Evolutionary conservation across 2,113 vertebrate species (phyloP).

Genomic region (Macrotus californicus): DNA sequence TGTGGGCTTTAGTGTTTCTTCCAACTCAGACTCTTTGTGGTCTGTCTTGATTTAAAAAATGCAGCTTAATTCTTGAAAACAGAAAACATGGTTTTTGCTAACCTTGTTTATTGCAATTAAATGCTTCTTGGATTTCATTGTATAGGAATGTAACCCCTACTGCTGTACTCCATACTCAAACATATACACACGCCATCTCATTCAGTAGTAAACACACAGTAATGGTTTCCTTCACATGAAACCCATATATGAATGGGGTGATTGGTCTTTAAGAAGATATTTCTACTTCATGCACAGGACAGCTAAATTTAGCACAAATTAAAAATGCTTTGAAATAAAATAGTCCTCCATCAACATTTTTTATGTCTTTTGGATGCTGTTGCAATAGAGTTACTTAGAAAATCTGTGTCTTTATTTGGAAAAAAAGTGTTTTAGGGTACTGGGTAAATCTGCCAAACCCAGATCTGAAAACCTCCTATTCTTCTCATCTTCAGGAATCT

Average conservation of each 20-base stretch:
- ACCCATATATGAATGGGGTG: background rate
- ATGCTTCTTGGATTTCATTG: background rate
- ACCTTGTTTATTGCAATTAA: background rate
- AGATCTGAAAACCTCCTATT: background rate
- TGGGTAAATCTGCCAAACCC: background rate
- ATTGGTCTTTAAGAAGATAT: background rate
- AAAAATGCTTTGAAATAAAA: background rate
- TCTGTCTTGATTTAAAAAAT: background rate
- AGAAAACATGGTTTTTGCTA: background rate
- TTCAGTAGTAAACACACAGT: background rate
- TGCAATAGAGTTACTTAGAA: background rate
- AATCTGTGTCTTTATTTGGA: slow-evolving; percentile 17
- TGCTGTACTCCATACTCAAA: background rate
- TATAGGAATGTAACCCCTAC: background rate
- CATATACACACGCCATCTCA: background rate
- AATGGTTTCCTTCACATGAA: background rate
- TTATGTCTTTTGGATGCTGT: background rate
- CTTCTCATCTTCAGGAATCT: background rate
- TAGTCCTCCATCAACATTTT: background rate
- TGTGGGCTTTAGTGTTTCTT: background rate
- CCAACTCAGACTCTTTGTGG: background rate
- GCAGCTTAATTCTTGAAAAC: background rate
- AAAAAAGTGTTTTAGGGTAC: background rate
- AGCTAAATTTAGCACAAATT: background rate
- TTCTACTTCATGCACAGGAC: background rate